Evolutionary conservation across 2,888 invertebrate species (phyloP).

Genomic region (Aphidius colemani): DNA sequence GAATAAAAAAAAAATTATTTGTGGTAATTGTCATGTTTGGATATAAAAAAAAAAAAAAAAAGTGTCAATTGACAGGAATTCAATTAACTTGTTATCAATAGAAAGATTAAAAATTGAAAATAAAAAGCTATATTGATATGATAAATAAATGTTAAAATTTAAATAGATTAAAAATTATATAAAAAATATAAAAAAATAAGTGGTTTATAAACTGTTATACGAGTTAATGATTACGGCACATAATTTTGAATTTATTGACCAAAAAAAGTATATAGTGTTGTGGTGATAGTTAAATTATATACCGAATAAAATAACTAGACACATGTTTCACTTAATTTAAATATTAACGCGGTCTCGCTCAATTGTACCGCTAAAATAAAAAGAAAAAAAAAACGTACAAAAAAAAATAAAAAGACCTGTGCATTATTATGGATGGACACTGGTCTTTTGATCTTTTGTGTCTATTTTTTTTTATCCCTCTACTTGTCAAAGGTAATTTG

Average conservation of each 20-base stretch:
- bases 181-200: too few species aligned
- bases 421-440: constrained; percentile 23
- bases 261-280: not conserved
- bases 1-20: too few species aligned
- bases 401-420: not conserved
- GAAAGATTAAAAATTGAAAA: too few species aligned
- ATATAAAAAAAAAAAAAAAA: not conserved
- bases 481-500: constrained; percentile 22
- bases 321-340: not conserved
- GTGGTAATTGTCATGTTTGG: too few species aligned
- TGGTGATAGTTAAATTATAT: not conserved
- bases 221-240: constrained; percentile 11
- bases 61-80: constrained; percentile 4
- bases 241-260: constrained; percentile 6
- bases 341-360: too few species aligned
- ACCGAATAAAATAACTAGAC: not conserved
- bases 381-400: not conserved
- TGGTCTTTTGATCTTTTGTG: constrained; percentile 16
- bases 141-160: too few species aligned
- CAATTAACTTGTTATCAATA: not conserved
- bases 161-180: too few species aligned
- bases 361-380: too few species aligned
- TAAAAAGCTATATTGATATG: too few species aligned
- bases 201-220: not conserved
- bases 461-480: constrained; percentile 17